Percentiles rank a stretch among this genome's conserved stretches.
phyloP scores from a whole-genome alignment of 2,888 invertebrate species.

The Antitype chi region DNA sequence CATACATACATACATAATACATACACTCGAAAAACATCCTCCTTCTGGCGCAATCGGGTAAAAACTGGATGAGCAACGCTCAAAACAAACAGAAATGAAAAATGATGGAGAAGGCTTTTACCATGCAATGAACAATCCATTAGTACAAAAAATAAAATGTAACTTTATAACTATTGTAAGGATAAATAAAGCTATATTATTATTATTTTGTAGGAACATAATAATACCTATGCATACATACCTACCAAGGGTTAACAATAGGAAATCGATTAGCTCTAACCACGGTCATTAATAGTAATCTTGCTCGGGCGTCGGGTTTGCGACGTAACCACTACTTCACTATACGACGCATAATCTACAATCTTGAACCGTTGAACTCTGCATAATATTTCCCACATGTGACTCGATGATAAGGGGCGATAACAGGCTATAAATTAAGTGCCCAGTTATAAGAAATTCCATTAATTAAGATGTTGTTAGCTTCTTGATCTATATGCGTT shows the following conservation, averaged over 20 bases:
- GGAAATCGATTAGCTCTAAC: constrained; percentile 50
- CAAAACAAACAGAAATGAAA: no score
- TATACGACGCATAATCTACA: constrained; percentile 40
- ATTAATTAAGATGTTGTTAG: constrained; percentile 20
- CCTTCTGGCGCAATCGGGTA: no score
- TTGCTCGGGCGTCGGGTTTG: constrained; percentile 7
- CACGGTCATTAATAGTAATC: constrained; percentile 51
- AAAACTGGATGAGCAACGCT: no score
- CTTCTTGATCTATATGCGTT: constrained; percentile 5
- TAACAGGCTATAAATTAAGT: constrained; percentile 31
- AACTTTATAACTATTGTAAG: no score
- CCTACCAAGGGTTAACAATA: constrained; percentile 38
- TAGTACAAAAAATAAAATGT: no score
- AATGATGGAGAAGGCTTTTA: no score
- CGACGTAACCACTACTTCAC: constrained; percentile 24
- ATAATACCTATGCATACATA: neutral
- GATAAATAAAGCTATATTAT: neutral
- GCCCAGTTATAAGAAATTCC: constrained; percentile 7
- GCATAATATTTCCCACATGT: constrained; percentile 42
- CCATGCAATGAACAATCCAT: no score
- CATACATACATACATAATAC: no score
- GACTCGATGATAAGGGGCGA: constrained; percentile 37
- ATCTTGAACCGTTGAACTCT: constrained; percentile 57
- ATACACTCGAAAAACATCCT: no score
- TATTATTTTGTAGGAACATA: neutral